Evolutionary conservation across 2,113 vertebrate species (phyloP).

Genomic region (Psittacara wagleri): DNA sequence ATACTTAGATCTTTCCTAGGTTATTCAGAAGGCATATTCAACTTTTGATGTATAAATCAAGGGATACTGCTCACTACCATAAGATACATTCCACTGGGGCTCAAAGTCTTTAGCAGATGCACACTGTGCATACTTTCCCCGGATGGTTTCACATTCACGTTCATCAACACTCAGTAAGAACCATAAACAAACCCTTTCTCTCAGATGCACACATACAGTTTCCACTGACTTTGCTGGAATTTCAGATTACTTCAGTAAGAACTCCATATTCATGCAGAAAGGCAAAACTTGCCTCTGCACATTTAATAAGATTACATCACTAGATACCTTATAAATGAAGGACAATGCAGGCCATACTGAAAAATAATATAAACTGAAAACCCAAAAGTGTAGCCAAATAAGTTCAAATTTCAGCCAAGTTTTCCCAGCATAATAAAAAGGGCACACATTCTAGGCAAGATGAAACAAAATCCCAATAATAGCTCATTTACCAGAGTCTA

Average conservation of each 20-base stretch:
- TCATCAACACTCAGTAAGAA: constrained; percentile 46
- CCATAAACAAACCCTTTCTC: constrained; percentile 33
- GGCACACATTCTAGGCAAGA: neutral
- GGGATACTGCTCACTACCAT: neutral
- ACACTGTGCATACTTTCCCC: neutral
- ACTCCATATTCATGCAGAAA: neutral
- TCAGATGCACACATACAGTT: constrained; percentile 8
- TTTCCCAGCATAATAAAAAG: neutral
- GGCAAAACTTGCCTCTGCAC: constrained; percentile 5
- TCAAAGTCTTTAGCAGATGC: constrained; percentile 30
- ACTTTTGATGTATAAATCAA: constrained; percentile 23
- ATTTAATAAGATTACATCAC: constrained; percentile 26
- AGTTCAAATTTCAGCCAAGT: neutral
- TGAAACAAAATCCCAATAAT: neutral
- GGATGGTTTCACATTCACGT: neutral
- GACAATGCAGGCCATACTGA: neutral
- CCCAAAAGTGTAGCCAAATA: neutral
- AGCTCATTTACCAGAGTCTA: neutral
- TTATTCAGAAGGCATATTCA: neutral
- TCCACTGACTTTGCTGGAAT: constrained; percentile 14
- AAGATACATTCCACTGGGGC: neutral
- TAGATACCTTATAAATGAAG: constrained; percentile 10
- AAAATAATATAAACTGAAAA: constrained; percentile 36
- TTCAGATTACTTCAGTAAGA: constrained; percentile 53
- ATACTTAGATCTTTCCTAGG: neutral